Percentiles rank a stretch among this genome's conserved stretches.
These are phyloP conservation scores for Eonycteris spelaea DNA, from an alignment of 2,113 vertebrate genomes.

Conservation along the genomic window DNA sequence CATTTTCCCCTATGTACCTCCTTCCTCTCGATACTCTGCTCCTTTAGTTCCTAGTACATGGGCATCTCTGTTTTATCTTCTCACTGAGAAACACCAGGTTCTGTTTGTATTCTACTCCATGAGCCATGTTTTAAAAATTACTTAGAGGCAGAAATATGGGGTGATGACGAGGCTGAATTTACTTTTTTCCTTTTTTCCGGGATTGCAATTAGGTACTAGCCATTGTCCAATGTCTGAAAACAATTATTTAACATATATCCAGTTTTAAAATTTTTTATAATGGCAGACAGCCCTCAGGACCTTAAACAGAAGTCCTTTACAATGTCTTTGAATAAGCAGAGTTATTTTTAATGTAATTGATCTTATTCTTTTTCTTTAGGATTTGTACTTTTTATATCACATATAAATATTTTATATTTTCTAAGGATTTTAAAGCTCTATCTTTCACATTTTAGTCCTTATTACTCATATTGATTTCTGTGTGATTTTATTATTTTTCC, in stretches of 20 bases:
- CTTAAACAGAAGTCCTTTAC: not conserved
- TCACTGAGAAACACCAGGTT: not conserved
- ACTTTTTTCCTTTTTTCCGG: not conserved
- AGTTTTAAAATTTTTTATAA: not conserved
- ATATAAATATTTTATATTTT: not conserved
- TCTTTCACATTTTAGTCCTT: not conserved
- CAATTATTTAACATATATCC: not conserved
- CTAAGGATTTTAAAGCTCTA: not conserved
- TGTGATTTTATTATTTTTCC: not conserved
- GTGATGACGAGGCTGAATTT: not conserved
- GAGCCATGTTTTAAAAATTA: not conserved
- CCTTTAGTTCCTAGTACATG: not conserved
- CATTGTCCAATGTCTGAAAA: not conserved
- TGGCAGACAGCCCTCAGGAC: not conserved
- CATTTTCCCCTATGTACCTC: not conserved
- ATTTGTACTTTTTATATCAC: not conserved
- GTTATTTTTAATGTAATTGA: not conserved
- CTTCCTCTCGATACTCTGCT: not conserved
- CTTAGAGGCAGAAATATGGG: not conserved
- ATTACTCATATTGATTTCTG: not conserved
- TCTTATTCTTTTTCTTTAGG: not conserved
- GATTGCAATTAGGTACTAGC: not conserved
- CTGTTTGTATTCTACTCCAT: not conserved
- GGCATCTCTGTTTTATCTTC: not conserved
- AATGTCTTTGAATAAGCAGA: not conserved